phyloP scores from a whole-genome alignment of 1,140 invertebrate species.

The Theocolax elegans region DNA sequence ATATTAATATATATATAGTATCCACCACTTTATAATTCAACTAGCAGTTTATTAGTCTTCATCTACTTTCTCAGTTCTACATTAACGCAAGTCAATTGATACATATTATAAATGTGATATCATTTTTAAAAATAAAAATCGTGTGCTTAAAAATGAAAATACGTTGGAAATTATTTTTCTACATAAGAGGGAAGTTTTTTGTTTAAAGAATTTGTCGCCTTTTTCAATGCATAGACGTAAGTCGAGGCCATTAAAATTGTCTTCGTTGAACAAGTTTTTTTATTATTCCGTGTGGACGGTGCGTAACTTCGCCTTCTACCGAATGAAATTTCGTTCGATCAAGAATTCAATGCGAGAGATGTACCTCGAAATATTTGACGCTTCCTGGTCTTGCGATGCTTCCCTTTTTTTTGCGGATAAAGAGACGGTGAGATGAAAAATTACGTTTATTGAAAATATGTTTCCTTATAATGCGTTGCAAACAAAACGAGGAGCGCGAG shows the following conservation, averaged over 20 bases:
- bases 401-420: not conserved
- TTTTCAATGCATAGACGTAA: not conserved
- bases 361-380: not conserved
- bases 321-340: slow-evolving; percentile 2
- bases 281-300: not conserved
- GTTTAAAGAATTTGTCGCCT: too few species aligned
- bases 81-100: too few species aligned
- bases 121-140: too few species aligned
- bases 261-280: not conserved
- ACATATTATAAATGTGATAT: too few species aligned
- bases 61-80: too few species aligned
- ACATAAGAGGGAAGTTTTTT: not conserved
- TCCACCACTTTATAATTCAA: too few species aligned
- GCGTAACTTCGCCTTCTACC: not conserved
- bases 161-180: not conserved
- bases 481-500: too few species aligned
- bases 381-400: not conserved
- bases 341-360: not conserved
- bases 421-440: not conserved
- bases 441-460: too few species aligned
- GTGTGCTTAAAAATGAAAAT: not conserved
- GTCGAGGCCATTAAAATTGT: not conserved
- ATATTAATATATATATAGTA: too few species aligned
- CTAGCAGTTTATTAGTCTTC: too few species aligned
- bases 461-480: too few species aligned